Conservation (phyloP, 2,888 invertebrate genomes). For the Melanchra persicariae region DNA sequence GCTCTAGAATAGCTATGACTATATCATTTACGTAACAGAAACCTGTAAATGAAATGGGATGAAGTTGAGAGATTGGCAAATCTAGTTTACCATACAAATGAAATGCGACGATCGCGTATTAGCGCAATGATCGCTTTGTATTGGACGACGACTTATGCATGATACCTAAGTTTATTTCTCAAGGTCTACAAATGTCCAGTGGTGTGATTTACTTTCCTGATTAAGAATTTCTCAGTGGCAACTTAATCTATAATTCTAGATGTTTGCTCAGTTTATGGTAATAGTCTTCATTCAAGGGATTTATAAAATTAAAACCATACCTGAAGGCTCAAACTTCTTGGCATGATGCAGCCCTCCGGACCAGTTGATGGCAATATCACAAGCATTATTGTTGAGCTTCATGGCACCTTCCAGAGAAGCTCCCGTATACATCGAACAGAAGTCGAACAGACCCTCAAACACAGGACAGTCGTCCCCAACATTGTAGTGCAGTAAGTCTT, state of each 20-base stretch:
- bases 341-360: constrained; percentile 99
- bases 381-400: constrained; percentile 97
- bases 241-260: no score
- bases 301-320: constrained; percentile 69
- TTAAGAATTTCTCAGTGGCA: no score
- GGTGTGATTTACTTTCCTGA: no score
- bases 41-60: constrained; percentile 87
- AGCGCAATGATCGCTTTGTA: no score
- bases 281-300: no score
- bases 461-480: constrained; percentile 99
- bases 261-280: no score
- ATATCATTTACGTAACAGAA: constrained; percentile 99
- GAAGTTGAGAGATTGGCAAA: no score
- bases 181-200: no score
- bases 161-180: no score
- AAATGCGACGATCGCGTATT: no score
- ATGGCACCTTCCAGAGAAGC: constrained; percentile 99
- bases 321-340: constrained; percentile 99
- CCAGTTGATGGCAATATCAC: constrained; percentile 99
- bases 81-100: no score
- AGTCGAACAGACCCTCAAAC: constrained; percentile 99
- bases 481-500: constrained; percentile 98
- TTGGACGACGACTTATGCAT: no score
- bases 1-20: constrained; percentile 98
- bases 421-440: constrained; percentile 99